Conservation (phyloP, 2,888 invertebrate species). For the Caenorhabditis auriculariae region DNA sequence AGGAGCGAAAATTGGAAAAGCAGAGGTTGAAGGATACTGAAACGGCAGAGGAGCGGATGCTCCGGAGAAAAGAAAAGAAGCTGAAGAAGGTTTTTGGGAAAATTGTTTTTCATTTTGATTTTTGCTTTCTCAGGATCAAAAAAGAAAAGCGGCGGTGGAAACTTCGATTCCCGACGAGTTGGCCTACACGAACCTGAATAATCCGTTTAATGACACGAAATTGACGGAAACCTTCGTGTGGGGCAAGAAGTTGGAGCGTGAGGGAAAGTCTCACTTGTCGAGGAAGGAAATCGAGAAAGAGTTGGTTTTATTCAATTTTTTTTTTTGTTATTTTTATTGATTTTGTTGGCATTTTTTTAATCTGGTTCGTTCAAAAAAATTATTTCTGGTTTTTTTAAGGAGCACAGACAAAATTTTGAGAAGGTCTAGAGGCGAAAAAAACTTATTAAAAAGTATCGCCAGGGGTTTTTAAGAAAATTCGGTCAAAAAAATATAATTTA, state of each 20-base stretch:
- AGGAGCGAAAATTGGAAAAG: slow-evolving; percentile 62
- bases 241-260: slow-evolving; percentile 91
- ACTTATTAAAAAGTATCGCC: too few species aligned
- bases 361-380: too few species aligned
- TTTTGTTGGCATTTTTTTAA: background rate
- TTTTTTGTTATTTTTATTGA: background rate
- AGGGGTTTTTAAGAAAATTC: too few species aligned
- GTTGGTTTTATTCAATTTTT: slow-evolving; percentile 19
- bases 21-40: slow-evolving; percentile 78
- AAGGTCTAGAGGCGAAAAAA: too few species aligned
- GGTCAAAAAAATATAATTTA: too few species aligned
- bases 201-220: slow-evolving; percentile 96
- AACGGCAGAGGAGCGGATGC: slow-evolving; percentile 89
- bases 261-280: slow-evolving; percentile 71
- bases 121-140: slow-evolving; percentile 4
- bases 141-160: slow-evolving; percentile 65
- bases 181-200: slow-evolving; percentile 92
- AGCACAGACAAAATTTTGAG: too few species aligned
- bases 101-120: background rate
- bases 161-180: slow-evolving; percentile 71
- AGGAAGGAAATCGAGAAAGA: slow-evolving; percentile 48
- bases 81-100: slow-evolving; percentile 47
- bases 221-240: slow-evolving; percentile 92
- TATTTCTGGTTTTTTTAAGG: too few species aligned
- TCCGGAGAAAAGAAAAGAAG: slow-evolving; percentile 83